Evolutionary conservation across 2,113 vertebrate species (phyloP).

Genomic region (Circaetus cinerascens): DNA sequence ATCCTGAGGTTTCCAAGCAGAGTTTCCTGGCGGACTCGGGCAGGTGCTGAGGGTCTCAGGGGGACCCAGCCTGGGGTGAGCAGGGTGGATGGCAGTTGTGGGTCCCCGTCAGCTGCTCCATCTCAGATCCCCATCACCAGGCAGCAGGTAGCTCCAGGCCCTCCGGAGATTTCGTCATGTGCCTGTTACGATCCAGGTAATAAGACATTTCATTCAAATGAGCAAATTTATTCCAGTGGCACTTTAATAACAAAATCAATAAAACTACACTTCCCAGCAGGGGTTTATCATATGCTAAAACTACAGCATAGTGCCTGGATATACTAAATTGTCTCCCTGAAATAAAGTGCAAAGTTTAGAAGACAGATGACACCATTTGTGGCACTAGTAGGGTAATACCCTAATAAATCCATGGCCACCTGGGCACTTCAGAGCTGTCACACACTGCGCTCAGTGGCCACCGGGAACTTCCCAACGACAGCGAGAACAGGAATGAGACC

Average conservation of each 20-base stretch:
- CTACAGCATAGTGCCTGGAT: slow-evolving; percentile 29
- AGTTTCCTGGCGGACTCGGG: not conserved
- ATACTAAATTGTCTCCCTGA: slow-evolving; percentile 27
- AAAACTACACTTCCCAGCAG: slow-evolving; percentile 55
- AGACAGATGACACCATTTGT: slow-evolving; percentile 54
- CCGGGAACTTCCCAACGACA: not conserved
- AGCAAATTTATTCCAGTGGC: slow-evolving; percentile 62
- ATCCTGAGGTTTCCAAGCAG: not conserved
- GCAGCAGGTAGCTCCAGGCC: not conserved
- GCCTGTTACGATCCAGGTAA: slow-evolving; percentile 34
- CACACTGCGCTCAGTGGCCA: not conserved
- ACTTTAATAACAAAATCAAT: slow-evolving; percentile 63
- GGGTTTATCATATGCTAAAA: slow-evolving; percentile 56
- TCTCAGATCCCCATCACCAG: not conserved
- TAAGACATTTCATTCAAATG: slow-evolving; percentile 63
- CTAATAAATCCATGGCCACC: slow-evolving; percentile 40
- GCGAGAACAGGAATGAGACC: not conserved
- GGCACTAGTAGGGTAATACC: not conserved
- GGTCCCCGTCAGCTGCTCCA: not conserved
- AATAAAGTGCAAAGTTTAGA: slow-evolving; percentile 59
- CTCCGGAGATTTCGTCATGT: not conserved
- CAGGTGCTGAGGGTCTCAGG: not conserved
- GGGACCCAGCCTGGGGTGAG: not conserved
- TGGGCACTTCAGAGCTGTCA: not conserved
- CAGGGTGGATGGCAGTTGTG: not conserved